Evolutionary conservation across 2,888 invertebrate species (phyloP), one percentile per base, ranked within the genome.

Genomic region (Scaptomyza polygonia): DNA sequence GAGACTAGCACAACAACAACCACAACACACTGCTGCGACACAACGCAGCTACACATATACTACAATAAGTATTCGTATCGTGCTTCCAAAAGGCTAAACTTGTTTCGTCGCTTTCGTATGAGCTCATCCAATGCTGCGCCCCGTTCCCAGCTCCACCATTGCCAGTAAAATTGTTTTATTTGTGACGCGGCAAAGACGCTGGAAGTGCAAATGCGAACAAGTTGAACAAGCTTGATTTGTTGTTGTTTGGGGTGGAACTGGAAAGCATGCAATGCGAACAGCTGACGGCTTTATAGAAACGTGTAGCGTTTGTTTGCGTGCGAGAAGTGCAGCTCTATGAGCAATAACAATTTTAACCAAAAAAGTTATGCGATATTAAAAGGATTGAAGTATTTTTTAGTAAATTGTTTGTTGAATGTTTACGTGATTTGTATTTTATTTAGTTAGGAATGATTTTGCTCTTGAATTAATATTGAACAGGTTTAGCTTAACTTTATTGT

Each of bases 41-140:
- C 29, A 71, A 42, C 57, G 59, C 65, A 69, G 42, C 44, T 40
- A 48, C n/a, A 21, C 53, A 42, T 29, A 42, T 8, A 32, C 58
- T 36, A 21, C n/a, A 40, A 25, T 25, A 44, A 25, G 55, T 45
- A 57, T 45, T 59, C 55, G 69, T 77, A 59, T 84, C 84, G 75
- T 68, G 68, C 69, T 76, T 77, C 69, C 69, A 78, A 84, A 82
- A 84, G 76, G 87, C 82, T 81, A 81, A 82, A 82, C 82, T 82
- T 82, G 82, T 82, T 82, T 86, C 72, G 68, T 45, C 67, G 80
- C 67, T 77, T 81, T 86, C 59, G 79, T 69, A 82, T 82, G 82
- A 82, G 82, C 87, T 82, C 82, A 82, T 81, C 86, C 68, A 86
- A 72, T 72, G 49, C 61, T 75, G 56, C 51, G 55, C 44, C 54